Base-by-base conservation (phyloP, 1,140 invertebrate genomes). In the Coptotermes formosanus region DNA sequence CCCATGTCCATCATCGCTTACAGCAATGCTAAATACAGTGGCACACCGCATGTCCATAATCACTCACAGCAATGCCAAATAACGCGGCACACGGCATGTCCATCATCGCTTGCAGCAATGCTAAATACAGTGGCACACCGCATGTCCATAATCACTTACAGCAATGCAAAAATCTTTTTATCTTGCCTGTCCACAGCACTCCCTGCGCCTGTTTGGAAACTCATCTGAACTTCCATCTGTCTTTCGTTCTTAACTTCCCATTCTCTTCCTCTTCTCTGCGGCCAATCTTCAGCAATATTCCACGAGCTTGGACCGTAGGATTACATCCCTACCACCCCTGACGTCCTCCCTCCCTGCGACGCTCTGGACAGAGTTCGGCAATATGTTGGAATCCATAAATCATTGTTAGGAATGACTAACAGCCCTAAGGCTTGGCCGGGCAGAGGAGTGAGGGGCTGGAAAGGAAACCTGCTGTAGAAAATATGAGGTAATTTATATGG, bases 401-500 rank as follows among this genome's bases (percentile, higher is more conserved):
- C 87, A 88, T 86, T 87, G 85, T 86, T 86, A 82, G 59, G 84
- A 84, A 87, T 87, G 87, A 87, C 87, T 87, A 87, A 87, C 45
- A 85, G 87, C 87, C 75, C 85, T 32, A 59, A 44, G 84, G 84
- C 84, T 25, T 21, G 32, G 9, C 32, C 52, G 32, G n/a, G 38
- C 8, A 16, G 25, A n/a, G 82, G 38, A 12, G 85, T 19, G 55
- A 38, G 85, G 48, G 55, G 85, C n/a, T 59, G 59, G 64, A 48
- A 44, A 43, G 30, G 64, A 87, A 86, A 87, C 64, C 84, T 87
- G 82, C 86, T 55, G 44, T 55, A 83, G 86, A 84, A 87, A 88
- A 88, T 87, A 87, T 88, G 85, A 87, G 75, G 87, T 86, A 87
- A 88, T 88, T 87, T 88, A 88, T 88, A 88, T 88, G 87, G 87